These are phyloP conservation scores for Artibeus jamaicensis DNA, from an alignment of 2,797 vertebrate genomes.

Conservation along the genomic window DNA sequence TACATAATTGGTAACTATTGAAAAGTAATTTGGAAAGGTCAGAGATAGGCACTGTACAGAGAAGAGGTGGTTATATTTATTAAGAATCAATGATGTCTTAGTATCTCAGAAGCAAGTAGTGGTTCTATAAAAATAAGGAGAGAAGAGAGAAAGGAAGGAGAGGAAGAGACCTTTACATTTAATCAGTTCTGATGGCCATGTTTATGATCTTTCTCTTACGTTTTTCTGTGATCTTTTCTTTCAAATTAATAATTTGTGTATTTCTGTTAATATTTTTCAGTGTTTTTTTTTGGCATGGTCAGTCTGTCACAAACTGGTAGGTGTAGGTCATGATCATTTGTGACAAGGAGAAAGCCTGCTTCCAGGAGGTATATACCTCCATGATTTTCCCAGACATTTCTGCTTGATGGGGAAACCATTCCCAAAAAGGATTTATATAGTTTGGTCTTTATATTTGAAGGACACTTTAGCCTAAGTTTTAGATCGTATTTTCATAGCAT, in stretches of 20 bases:
- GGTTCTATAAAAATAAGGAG: neutral
- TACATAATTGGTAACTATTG: conserved; percentile 6
- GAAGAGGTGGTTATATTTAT: neutral
- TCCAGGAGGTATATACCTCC: neutral
- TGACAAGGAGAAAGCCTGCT: neutral
- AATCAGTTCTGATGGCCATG: neutral
- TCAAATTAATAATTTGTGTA: neutral
- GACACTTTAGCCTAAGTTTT: neutral
- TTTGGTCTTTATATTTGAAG: neutral
- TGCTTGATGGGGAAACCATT: neutral
- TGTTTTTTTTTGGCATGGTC: neutral
- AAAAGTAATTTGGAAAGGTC: conserved; percentile 7
- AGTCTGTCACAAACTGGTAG: neutral
- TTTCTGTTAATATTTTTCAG: neutral
- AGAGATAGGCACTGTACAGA: neutral
- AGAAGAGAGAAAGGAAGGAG: neutral
- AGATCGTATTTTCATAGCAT: neutral
- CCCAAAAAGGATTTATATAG: neutral
- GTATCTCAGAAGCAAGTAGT: neutral
- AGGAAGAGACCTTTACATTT: neutral
- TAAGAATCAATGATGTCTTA: neutral
- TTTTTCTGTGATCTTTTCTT: neutral
- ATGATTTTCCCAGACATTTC: neutral
- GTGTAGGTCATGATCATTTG: neutral
- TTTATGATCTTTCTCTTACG: neutral